A percentile compares a stretch with the other conserved stretches of the same genome.
These are phyloP conservation scores for Podiceps cristatus DNA, from an alignment of 2,113 vertebrate genomes.

Conservation along the genomic window DNA sequence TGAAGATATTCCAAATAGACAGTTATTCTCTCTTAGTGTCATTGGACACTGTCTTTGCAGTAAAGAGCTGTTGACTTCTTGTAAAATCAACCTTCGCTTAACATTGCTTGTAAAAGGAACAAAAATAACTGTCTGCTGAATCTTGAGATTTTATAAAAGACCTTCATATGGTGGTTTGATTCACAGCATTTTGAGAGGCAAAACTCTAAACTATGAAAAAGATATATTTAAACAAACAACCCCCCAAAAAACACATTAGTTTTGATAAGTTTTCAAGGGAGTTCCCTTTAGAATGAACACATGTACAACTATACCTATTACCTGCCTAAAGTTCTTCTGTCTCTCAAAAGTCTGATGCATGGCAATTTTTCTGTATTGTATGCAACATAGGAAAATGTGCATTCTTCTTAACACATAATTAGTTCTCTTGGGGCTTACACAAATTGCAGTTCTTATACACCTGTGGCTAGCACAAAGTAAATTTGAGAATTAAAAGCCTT, in stretches of 20 bases:
- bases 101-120: neutral
- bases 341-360: slow-evolving; percentile 16
- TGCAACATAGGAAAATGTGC: neutral
- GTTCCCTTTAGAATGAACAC: slow-evolving; percentile 5
- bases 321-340: neutral
- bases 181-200: neutral
- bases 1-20: neutral
- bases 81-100: neutral
- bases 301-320: neutral
- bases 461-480: slow-evolving; percentile 37
- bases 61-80: neutral
- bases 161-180: neutral
- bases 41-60: neutral
- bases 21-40: neutral
- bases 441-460: slow-evolving; percentile 32
- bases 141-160: neutral
- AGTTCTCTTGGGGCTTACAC: slow-evolving; percentile 48
- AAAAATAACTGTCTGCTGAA: neutral
- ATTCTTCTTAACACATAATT: slow-evolving; percentile 59
- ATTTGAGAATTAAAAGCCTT: slow-evolving; percentile 43
- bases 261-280: slow-evolving; percentile 36
- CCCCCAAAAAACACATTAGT: neutral
- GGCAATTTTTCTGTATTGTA: slow-evolving; percentile 32
- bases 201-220: neutral
- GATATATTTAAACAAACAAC: neutral